Percentiles rank a stretch among this genome's conserved stretches.
These are phyloP conservation scores for Chelon labrosus DNA, from an alignment of 2,797 vertebrate species.

Conservation along the genomic window DNA sequence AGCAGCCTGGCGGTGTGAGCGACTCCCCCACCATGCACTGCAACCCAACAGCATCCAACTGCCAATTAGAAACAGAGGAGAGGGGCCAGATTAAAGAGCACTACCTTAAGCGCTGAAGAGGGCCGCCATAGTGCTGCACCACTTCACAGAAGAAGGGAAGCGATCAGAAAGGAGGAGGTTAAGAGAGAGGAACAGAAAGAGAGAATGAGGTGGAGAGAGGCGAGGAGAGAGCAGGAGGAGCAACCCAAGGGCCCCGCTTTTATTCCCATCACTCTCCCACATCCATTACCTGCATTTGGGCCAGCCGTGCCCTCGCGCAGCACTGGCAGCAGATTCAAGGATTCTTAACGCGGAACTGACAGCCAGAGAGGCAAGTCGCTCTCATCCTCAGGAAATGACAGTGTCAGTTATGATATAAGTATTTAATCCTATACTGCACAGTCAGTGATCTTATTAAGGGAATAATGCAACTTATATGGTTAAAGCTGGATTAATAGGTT, in stretches of 20 bases:
- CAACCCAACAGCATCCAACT: slow-evolving; percentile 63
- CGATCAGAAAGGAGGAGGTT: slow-evolving; percentile 59
- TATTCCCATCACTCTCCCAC: slow-evolving; percentile 75
- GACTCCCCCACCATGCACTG: slow-evolving; percentile 45
- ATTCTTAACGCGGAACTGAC: slow-evolving; percentile 81
- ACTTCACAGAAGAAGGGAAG: slow-evolving; percentile 68
- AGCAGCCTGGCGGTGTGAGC: slow-evolving; percentile 26
- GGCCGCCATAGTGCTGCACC: slow-evolving; percentile 54
- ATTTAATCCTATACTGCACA: slow-evolving; percentile 89
- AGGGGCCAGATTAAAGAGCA: slow-evolving; percentile 76
- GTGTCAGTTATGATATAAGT: slow-evolving; percentile 88
- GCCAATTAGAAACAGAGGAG: slow-evolving; percentile 76
- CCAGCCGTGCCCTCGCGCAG: slow-evolving; percentile 55
- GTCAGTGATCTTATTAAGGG: slow-evolving; percentile 89
- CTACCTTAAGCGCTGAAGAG: slow-evolving; percentile 66
- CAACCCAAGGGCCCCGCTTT: slow-evolving; percentile 70
- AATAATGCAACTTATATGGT: slow-evolving; percentile 88
- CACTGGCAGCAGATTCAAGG: slow-evolving; percentile 74
- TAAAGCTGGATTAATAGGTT: slow-evolving; percentile 89
- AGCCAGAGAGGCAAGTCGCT: slow-evolving; percentile 75
- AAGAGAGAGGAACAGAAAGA: slow-evolving; percentile 42
- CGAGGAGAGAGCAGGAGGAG: slow-evolving; percentile 55
- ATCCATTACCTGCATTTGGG: slow-evolving; percentile 75
- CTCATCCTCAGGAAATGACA: slow-evolving; percentile 83
- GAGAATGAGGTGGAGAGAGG: slow-evolving; percentile 60